phyloP scores from a whole-genome alignment of 2,113 vertebrate species.

The Psittacara wagleri region DNA sequence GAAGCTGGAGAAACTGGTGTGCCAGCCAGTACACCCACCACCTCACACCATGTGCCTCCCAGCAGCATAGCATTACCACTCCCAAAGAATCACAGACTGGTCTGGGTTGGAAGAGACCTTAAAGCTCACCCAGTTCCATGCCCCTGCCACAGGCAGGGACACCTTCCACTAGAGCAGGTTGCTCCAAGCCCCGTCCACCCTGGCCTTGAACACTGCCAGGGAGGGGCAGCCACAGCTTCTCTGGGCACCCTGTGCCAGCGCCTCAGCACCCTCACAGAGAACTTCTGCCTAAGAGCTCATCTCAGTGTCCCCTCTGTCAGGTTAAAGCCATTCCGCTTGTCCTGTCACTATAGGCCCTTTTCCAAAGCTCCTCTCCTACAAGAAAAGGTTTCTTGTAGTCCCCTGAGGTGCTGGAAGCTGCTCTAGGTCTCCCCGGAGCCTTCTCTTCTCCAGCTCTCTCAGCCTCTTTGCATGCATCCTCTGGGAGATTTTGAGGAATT shows the following conservation, averaged over 20 bases:
- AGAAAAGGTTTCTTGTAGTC: neutral
- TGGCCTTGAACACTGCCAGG: neutral
- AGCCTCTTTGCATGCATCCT: neutral
- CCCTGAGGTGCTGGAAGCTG: neutral
- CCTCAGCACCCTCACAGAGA: neutral
- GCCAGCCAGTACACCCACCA: neutral
- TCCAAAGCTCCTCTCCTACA: neutral
- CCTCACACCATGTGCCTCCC: fast-evolving
- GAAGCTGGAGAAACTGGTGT: neutral
- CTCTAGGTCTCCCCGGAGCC: neutral
- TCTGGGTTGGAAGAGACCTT: neutral
- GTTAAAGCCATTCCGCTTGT: neutral
- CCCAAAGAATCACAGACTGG: neutral
- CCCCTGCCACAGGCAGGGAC: neutral
- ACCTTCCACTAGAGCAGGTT: fast-evolving
- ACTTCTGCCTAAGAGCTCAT: neutral
- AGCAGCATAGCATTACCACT: fast-evolving
- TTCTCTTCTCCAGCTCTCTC: neutral
- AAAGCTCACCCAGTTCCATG: neutral
- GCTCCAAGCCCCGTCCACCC: neutral
- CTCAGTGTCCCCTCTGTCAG: neutral
- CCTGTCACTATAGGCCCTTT: neutral
- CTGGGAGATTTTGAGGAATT: neutral
- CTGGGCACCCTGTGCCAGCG: neutral
- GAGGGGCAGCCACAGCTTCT: neutral